Evolutionary conservation across 1,140 invertebrate genomes (phyloP).

Genomic region (Drosophila carrolli): DNA sequence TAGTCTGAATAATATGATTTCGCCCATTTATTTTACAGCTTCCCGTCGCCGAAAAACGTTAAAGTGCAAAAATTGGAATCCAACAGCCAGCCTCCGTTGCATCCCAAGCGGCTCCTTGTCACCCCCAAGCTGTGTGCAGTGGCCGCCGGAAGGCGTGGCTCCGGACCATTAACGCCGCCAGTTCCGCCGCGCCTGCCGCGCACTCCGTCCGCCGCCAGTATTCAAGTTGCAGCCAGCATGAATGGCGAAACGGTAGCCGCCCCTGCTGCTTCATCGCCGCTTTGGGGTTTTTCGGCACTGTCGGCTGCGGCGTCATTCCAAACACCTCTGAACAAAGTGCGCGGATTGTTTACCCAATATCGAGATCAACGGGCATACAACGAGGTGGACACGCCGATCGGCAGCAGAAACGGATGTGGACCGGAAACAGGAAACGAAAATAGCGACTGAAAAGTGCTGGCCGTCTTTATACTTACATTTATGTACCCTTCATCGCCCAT

Average conservation of each 20-base stretch:
- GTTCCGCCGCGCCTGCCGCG: background rate
- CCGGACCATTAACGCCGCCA: slow-evolving; percentile 8
- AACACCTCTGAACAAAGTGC: slow-evolving; percentile 53
- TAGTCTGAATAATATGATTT: background rate
- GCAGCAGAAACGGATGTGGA: background rate
- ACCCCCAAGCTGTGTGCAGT: slow-evolving; percentile 40
- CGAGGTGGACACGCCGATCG: slow-evolving; percentile 3
- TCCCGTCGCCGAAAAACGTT: slow-evolving; percentile 53
- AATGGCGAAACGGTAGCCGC: background rate
- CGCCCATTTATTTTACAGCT: slow-evolving; percentile 18
- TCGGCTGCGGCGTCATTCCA: slow-evolving; percentile 47
- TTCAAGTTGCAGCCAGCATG: background rate
- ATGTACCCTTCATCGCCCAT: background rate
- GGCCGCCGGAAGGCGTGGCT: slow-evolving; percentile 10
- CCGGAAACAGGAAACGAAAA: background rate
- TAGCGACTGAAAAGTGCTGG: background rate
- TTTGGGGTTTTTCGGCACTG: slow-evolving; percentile 4
- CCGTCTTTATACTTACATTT: background rate
- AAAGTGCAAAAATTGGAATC: slow-evolving; percentile 35
- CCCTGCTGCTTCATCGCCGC: background rate
- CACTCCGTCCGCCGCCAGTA: background rate
- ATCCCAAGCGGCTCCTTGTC: slow-evolving; percentile 31
- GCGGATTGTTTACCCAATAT: slow-evolving; percentile 56
- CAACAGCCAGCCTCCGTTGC: slow-evolving; percentile 1
- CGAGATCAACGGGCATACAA: slow-evolving; percentile 19